Evolutionary conservation across 2,888 invertebrate species (phyloP).

Genomic region (Drosophila colorata): DNA sequence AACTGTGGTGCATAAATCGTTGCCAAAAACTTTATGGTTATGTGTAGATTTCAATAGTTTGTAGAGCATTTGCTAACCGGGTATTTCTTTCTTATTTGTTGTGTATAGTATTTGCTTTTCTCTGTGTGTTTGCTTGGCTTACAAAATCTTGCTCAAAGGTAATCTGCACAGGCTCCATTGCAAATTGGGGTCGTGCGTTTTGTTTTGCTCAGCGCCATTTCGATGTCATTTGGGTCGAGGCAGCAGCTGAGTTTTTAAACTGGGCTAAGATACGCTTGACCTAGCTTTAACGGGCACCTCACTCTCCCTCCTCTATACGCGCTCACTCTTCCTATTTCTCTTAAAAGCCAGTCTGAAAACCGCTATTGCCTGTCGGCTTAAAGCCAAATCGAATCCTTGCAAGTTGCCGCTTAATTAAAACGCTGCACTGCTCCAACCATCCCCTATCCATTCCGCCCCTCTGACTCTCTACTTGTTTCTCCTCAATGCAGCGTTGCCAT

Average conservation of each 20-base stretch:
- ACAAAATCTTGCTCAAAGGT: neutral
- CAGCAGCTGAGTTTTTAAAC: constrained; percentile 14
- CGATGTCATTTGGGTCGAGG: constrained; percentile 28
- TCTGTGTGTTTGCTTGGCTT: neutral
- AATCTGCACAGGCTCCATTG: constrained; percentile 15
- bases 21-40: too few relatives aligned
- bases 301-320: neutral
- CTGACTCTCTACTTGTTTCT: too few relatives aligned
- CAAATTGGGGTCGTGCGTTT: constrained; percentile 22
- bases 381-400: constrained; percentile 44
- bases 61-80: too few relatives aligned
- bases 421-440: neutral
- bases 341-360: neutral
- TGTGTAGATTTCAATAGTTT: too few relatives aligned
- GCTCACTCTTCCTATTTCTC: neutral
- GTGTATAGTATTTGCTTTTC: neutral
- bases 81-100: neutral
- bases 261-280: constrained; percentile 45
- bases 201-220: constrained; percentile 11
- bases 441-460: too few relatives aligned
- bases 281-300: neutral
- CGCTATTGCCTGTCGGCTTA: constrained; percentile 7
- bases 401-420: constrained; percentile 45
- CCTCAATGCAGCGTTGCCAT: neutral
- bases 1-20: too few relatives aligned